Conservation (phyloP, 2,797 vertebrate species). For the Spinibarbus caldwelli region DNA sequence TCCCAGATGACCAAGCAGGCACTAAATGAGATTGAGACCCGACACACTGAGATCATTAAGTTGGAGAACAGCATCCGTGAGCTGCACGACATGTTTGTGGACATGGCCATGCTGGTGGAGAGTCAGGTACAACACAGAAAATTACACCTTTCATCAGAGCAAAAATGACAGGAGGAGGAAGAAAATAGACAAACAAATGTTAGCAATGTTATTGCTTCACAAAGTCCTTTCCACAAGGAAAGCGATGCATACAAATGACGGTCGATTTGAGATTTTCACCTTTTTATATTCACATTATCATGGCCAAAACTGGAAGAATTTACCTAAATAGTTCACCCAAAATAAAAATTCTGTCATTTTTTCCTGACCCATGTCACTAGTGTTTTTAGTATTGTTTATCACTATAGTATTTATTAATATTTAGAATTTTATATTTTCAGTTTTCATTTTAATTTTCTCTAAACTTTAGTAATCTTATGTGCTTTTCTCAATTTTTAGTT, state of each 20-base stretch:
- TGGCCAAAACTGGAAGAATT: background rate
- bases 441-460: too few species aligned
- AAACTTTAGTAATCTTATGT: background rate
- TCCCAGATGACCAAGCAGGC: conserved; percentile 97
- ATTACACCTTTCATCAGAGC: background rate
- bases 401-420: background rate
- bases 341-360: background rate
- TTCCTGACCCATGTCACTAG: background rate
- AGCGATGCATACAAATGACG: background rate
- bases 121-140: conserved; percentile 79
- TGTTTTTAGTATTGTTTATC: background rate
- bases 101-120: conserved; percentile 97
- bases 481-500: background rate
- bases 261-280: background rate
- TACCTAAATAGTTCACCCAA: background rate
- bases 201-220: background rate
- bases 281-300: background rate
- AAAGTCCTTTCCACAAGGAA: background rate
- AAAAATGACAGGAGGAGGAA: background rate
- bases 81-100: conserved; percentile 96
- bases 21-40: conserved; percentile 94
- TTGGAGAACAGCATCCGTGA: conserved; percentile 96
- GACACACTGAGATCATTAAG: conserved; percentile 97
- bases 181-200: background rate
- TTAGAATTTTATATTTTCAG: background rate